Percentiles rank a stretch among this genome's conserved stretches.
Conservation (phyloP, 2,888 invertebrate genomes). For the Zaprionus lineosus region DNA sequence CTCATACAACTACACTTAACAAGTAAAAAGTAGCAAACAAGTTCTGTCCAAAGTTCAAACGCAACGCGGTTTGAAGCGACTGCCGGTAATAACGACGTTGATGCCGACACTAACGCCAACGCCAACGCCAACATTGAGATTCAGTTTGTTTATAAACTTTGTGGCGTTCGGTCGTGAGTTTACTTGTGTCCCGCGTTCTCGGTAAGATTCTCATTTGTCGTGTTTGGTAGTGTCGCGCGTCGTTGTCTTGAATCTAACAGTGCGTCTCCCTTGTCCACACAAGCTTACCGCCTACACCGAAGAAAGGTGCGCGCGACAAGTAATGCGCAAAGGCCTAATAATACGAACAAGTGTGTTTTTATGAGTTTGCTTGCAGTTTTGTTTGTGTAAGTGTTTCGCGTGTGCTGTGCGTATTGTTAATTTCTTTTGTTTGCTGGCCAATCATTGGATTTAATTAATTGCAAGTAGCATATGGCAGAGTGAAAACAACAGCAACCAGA, state of each 20-base stretch:
- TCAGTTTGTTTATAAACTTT: conserved; percentile 71
- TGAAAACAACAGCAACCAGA: conserved; percentile 24
- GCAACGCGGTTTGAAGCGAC: conserved; percentile 52
- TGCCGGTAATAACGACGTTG: conserved; percentile 46
- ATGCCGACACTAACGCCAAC: conserved; percentile 13
- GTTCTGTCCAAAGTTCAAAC: conserved; percentile 55
- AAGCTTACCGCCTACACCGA: conserved; percentile 36
- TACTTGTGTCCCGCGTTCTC: conserved; percentile 23
- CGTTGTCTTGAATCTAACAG: conserved; percentile 28
- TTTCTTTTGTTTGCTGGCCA: conserved; percentile 70
- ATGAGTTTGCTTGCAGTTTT: conserved; percentile 28
- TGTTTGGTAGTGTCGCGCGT: conserved; percentile 33
- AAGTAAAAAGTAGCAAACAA: conserved; percentile 38
- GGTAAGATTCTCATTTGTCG: conserved; percentile 17
- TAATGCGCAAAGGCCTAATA: conserved; percentile 65
- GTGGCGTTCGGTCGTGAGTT: conserved; percentile 54
- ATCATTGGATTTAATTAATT: conserved; percentile 72
- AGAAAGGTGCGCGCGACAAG: conserved; percentile 59
- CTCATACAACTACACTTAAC: conserved; percentile 31
- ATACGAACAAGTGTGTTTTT: conserved; percentile 13
- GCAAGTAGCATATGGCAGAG: conserved; percentile 57
- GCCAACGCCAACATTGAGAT: conserved; percentile 18
- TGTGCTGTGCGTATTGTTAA: conserved; percentile 55
- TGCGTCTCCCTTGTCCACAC: conserved; percentile 5
- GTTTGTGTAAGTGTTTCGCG: conserved; percentile 50